A percentile compares a stretch with the other conserved stretches of the same genome.
These are phyloP conservation scores for Hydropsyche tenuis DNA, from an alignment of 1,140 invertebrate genomes.

Conservation along the genomic window DNA sequence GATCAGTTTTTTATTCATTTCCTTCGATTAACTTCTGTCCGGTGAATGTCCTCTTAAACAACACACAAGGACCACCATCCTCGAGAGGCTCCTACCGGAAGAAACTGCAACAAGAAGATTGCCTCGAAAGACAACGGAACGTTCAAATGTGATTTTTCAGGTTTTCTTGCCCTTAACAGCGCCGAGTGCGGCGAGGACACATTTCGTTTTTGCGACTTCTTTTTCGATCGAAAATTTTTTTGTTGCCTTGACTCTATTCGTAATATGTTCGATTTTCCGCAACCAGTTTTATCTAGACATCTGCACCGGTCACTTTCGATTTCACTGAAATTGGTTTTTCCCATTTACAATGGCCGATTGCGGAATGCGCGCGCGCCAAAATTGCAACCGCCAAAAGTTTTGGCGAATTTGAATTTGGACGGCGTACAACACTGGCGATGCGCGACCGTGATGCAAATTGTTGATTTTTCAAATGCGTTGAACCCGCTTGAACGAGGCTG, in stretches of 20 bases:
- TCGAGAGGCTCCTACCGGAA: background rate
- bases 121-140: background rate
- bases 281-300: slow-evolving; percentile 34
- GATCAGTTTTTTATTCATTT: slow-evolving; percentile 29
- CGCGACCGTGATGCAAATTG: background rate
- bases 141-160: background rate
- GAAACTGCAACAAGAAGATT: background rate
- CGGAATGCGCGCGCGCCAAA: too few species aligned
- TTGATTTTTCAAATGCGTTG: background rate
- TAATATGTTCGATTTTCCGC: slow-evolving; percentile 15
- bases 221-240: slow-evolving; percentile 12
- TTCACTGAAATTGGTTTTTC: slow-evolving; percentile 4
- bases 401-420: too few species aligned
- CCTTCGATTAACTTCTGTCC: slow-evolving; percentile 7
- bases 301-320: slow-evolving; percentile 25
- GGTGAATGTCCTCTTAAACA: slow-evolving; percentile 24
- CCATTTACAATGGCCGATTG: background rate
- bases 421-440: too few species aligned
- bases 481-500: background rate
- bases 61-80: background rate
- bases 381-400: too few species aligned
- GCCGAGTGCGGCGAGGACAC: background rate
- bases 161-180: slow-evolving; percentile 10
- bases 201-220: slow-evolving; percentile 7
- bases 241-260: slow-evolving; percentile 28